These are phyloP conservation scores for Hyles euphorbiae DNA, from an alignment of 1,140 invertebrate species.

Conservation along the genomic window DNA sequence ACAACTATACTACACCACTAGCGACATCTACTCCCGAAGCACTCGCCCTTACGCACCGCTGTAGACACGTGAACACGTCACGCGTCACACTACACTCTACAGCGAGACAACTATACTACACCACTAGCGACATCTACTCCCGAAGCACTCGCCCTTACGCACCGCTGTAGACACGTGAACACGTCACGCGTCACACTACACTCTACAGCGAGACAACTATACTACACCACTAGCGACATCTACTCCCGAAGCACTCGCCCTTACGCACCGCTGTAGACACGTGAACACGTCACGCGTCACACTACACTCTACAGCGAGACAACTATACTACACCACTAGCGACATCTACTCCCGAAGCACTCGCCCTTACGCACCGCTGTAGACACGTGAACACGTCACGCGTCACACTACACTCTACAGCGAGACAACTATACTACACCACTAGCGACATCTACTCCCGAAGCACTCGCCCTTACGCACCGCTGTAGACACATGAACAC, in stretches of 20 bases:
- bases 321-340: not conserved
- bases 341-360: conserved; percentile 61
- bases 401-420: too few relatives aligned
- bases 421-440: too few relatives aligned
- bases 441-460: too few relatives aligned
- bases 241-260: conserved; percentile 86
- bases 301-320: too few relatives aligned
- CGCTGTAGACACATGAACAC: not conserved
- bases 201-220: too few relatives aligned
- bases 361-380: not conserved
- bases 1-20: too few relatives aligned
- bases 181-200: not conserved
- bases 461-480: not conserved
- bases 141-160: conserved; percentile 53
- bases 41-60: conserved; percentile 76
- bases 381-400: not conserved
- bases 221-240: too few relatives aligned
- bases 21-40: conserved; percentile 80
- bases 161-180: not conserved
- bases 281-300: not conserved
- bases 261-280: conserved; percentile 44
- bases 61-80: not conserved
- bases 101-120: too few relatives aligned
- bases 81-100: too few relatives aligned
- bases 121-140: conserved; percentile 21